A percentile compares a stretch with the other conserved stretches of the same genome.
Evolutionary conservation across 2,113 vertebrate genomes (phyloP).

Genomic region (Nothocercus nigrocapillus): DNA sequence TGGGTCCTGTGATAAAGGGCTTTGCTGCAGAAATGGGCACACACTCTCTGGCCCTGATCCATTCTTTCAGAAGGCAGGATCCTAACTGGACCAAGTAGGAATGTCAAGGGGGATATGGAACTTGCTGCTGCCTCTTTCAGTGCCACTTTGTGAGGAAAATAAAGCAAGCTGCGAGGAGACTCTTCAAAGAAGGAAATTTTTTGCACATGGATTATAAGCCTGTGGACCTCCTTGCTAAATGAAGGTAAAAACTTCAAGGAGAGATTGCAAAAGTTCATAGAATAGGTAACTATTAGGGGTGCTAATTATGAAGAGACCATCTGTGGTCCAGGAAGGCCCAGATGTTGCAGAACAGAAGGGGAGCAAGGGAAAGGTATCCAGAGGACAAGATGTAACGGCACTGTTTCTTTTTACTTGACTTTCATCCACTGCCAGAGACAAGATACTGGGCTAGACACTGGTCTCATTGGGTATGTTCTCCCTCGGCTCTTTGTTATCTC

Average conservation of each 20-base stretch:
- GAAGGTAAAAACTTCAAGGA: not conserved
- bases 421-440: not conserved
- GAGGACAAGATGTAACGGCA: not conserved
- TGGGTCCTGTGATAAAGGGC: too few relatives aligned
- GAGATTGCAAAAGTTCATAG: not conserved
- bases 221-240: not conserved
- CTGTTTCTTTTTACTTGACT: not conserved
- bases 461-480: not conserved
- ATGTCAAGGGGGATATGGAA: not conserved
- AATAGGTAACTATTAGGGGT: not conserved
- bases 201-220: not conserved
- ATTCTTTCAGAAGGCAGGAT: not conserved
- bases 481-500: not conserved
- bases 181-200: not conserved
- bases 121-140: not conserved
- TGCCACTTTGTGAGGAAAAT: not conserved
- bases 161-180: not conserved
- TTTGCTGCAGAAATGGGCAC: too few relatives aligned
- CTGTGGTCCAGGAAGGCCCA: not conserved
- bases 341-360: not conserved
- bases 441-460: not conserved
- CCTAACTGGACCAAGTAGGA: not conserved
- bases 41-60: not conserved
- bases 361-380: not conserved
- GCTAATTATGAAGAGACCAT: not conserved